Evolutionary conservation across 2,888 invertebrate species (phyloP), one percentile per base, ranked within the genome.

Genomic region (Ormyrus labotus): DNA sequence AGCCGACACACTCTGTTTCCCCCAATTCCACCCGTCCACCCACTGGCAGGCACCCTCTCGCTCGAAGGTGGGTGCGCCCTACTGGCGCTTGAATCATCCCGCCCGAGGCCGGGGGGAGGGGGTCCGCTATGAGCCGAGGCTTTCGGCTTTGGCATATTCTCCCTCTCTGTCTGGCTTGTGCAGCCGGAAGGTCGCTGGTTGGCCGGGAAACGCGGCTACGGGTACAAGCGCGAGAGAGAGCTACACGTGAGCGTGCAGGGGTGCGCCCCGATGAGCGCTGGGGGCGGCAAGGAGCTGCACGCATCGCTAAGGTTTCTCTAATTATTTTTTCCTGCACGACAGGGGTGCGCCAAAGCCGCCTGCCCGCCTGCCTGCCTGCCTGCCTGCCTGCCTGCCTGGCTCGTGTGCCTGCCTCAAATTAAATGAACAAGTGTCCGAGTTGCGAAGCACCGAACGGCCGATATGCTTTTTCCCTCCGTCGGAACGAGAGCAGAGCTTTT

Each of bases 71-170:
- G 90, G 89, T 89, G 90, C 90, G 90, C 89, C 90, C 90, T 88
- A 90, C 89, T 90, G 90, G 90, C 90, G 90, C 90, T 90, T 90
- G 90, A 90, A 90, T 90, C 90, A 90, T 90, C 90, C 90, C 88
- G 89, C 89, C 88, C 86, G 89, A 89, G 89, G 90, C 90, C 87
- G 85, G 76, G 34, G 69, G 83, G 79, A 73, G 79, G 76, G 73
- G 79, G 83, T 89, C 87, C 85, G 53, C 68, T 71, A 51, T 51
- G 81, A 80, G 81, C 82, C 82, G 83, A 84, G 85, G 85, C 83
- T 85, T 84, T 84, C 79, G 84, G 83, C 81, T 83, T 82, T 83
- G 82, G 82, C 81, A 82, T 80, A 77, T 75, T 80, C 79, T 69
- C 80, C 68, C 75, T 81, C 78, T 78, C 78, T 48, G 51, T 72